These are phyloP conservation scores for Caenorhabditis macrosperma DNA, from an alignment of 2,888 invertebrate genomes.

Conservation along the genomic window DNA sequence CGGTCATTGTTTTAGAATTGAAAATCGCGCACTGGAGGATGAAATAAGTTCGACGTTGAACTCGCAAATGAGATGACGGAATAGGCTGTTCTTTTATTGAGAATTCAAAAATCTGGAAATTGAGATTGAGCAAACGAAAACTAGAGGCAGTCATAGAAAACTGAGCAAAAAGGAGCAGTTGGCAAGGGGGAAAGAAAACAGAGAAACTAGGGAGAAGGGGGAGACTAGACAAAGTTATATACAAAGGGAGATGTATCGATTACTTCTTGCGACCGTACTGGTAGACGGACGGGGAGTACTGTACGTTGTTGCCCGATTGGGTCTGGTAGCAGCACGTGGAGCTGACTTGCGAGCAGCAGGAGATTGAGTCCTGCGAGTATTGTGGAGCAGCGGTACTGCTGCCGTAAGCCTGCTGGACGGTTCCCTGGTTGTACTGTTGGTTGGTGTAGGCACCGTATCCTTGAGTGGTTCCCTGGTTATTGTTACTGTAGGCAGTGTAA, in stretches of 20 bases:
- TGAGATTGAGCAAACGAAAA: too few species aligned
- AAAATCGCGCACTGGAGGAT: too few species aligned
- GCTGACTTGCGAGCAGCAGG: constrained; percentile 61
- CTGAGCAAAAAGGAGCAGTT: neutral
- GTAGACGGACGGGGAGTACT: constrained; percentile 51
- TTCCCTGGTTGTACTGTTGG: neutral
- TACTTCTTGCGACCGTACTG: constrained; percentile 49
- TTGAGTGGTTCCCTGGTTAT: constrained; percentile 1
- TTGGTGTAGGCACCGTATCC: neutral
- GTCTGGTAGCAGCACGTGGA: constrained; percentile 66
- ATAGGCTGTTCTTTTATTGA: too few species aligned
- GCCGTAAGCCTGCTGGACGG: constrained; percentile 5
- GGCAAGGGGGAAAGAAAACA: constrained; percentile 21
- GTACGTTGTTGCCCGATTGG: constrained; percentile 18
- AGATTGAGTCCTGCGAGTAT: constrained; percentile 37
- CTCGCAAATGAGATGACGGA: too few species aligned
- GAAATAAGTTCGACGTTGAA: too few species aligned
- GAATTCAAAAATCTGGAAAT: too few species aligned
- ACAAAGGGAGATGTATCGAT: too few species aligned
- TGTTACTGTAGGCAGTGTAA: neutral
- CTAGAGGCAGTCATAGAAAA: too few species aligned
- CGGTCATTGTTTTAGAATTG: too few species aligned
- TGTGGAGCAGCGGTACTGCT: constrained; percentile 32
- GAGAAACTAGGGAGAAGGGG: neutral
- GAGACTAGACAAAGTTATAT: too few species aligned